phyloP scores from a whole-genome alignment of 2,113 vertebrate genomes.

The Cariama cristata region DNA sequence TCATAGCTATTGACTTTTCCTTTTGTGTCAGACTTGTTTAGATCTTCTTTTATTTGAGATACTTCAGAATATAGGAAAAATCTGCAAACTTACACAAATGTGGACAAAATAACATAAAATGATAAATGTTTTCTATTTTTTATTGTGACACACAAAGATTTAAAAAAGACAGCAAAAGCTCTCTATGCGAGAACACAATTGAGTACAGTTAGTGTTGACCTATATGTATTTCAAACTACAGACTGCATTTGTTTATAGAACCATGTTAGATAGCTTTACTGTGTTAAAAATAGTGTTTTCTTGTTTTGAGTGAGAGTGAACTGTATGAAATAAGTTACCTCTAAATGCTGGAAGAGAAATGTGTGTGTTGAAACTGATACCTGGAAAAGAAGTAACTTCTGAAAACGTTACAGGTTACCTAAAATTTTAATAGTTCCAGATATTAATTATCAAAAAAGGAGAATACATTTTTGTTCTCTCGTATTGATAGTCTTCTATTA shows the following conservation, averaged over 20 bases:
- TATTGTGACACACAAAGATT: not conserved
- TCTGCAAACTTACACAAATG: not conserved
- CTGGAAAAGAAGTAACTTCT: not conserved
- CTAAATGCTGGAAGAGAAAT: not conserved
- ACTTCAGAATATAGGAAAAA: not conserved
- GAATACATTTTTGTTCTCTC: not conserved
- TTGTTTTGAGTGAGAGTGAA: not conserved
- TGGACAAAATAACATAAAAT: not conserved
- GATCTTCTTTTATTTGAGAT: not conserved
- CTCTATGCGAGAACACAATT: not conserved
- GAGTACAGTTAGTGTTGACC: not conserved
- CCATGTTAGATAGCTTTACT: not conserved
- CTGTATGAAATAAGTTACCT: not conserved
- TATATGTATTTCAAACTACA: not conserved
- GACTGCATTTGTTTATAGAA: not conserved
- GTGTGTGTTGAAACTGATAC: not conserved
- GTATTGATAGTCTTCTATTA: not conserved
- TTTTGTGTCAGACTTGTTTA: conserved; percentile 9
- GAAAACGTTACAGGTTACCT: not conserved
- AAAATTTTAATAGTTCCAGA: not conserved
- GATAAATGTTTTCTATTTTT: not conserved
- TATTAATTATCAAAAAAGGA: not conserved
- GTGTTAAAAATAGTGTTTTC: not conserved
- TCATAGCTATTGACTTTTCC: not conserved
- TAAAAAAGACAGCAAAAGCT: not conserved